Base-by-base conservation (phyloP, 2,888 invertebrate species). In the Machimus atricapillus region DNA sequence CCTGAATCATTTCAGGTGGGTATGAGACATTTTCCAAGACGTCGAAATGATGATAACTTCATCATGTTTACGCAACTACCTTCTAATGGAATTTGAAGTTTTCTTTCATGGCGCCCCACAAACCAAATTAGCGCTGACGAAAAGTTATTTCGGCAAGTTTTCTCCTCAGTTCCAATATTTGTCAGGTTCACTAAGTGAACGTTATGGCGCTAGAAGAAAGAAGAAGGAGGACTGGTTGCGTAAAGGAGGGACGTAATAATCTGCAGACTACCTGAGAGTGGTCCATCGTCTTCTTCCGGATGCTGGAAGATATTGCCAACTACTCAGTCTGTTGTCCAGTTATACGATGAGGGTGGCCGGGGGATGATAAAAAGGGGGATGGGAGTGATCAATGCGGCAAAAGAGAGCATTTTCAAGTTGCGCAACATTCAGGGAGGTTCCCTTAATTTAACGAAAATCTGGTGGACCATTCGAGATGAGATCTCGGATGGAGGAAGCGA, bases 81-180 rank as follows among this genome's bases (percentile, higher is more conserved):
- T 23, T 66, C 66, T 66, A 66, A 66, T 66, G 66, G 12, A 66
- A 66, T 66, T 66, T 66, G 66, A 66, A 66, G 66, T 66, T 66
- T 46, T 27, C 66, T 66, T 66, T 27, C 27, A 66, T 66, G 12
- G 66, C 27, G 66, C 27, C 66, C 9, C 66, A 66, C 66, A 66
- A 66, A 66, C 27, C 66, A 66, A 66, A 66, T 66, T 66, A 66
- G 66, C 66, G 66, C 66, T 66, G 66, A 66, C 76, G 40, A 76
- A 34, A 76, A 76, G 34, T 76, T 76, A 76, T 76, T 76, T 76
- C 40, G 76, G 76, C 37, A 76, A 76, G 37, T 76, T 76, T 76
- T 76, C 76, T 76, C 31, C 76, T 76, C 76, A 37, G 76, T 76
- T 34, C 76, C 40, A 76, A 76, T 76, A 76, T 34, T 76, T 76